phyloP scores from a whole-genome alignment of 2,113 vertebrate genomes.

The Lepus timidus region DNA sequence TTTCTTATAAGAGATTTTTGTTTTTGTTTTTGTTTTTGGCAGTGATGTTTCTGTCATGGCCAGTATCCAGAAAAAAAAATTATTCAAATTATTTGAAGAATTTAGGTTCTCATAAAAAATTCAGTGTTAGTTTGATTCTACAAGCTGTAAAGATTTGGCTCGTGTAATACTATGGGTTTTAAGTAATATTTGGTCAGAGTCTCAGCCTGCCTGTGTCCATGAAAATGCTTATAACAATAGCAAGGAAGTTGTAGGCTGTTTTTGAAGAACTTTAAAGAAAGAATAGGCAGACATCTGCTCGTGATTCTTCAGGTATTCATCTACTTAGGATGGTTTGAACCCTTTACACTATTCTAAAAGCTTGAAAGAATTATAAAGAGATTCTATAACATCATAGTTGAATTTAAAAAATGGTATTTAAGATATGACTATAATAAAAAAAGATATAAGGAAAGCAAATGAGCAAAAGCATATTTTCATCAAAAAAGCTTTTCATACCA shows the following conservation, averaged over 20 bases:
- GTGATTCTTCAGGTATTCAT: neutral
- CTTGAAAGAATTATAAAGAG: neutral
- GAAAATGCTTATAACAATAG: neutral
- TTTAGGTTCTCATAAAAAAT: constrained; percentile 68
- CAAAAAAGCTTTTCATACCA: neutral
- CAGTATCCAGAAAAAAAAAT: constrained; percentile 17
- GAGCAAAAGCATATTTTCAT: neutral
- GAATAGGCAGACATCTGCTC: neutral
- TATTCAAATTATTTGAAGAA: constrained; percentile 64
- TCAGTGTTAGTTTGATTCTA: constrained; percentile 62
- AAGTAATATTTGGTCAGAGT: constrained; percentile 32
- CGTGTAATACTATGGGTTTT: neutral
- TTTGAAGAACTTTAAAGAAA: constrained; percentile 21
- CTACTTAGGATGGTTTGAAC: neutral
- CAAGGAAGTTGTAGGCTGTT: neutral
- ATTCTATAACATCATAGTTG: neutral
- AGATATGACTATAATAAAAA: constrained; percentile 1
- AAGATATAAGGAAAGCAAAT: neutral
- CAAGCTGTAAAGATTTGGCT: constrained; percentile 65
- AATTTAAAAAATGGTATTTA: neutral
- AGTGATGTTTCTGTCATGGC: constrained; percentile 49
- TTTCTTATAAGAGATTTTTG: constrained; percentile 50
- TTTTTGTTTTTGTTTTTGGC: constrained; percentile 32
- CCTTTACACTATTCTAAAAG: neutral
- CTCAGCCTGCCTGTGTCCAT: neutral